These are phyloP conservation scores for Drosophila tsacasi DNA, from an alignment of 1,140 invertebrate species.

Conservation along the genomic window DNA sequence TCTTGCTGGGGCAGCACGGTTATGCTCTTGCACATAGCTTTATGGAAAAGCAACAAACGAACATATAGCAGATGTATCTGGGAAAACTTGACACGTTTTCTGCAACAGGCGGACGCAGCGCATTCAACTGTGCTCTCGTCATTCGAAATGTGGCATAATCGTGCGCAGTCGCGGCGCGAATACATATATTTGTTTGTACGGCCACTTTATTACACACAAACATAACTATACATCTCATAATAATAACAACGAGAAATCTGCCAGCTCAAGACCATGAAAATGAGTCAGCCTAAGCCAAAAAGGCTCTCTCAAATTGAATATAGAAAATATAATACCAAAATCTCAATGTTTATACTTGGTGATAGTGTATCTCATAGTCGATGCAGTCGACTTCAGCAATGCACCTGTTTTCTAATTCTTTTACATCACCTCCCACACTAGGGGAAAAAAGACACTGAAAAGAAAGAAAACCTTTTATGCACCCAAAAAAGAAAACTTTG, in stretches of 20 bases:
- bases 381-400: neutral
- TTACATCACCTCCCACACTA: neutral
- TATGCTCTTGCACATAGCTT: conserved; percentile 47
- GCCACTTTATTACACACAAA: neutral
- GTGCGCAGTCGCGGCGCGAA: conserved; percentile 78
- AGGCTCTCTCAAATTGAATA: neutral
- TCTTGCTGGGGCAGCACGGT: conserved; percentile 32
- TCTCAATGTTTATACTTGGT: neutral
- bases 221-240: conserved; percentile 23
- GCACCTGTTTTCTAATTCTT: conserved; percentile 3
- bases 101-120: conserved; percentile 57
- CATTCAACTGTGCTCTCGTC: conserved; percentile 61
- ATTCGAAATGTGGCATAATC: conserved; percentile 78
- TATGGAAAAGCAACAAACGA: conserved; percentile 7
- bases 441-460: neutral
- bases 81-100: conserved; percentile 80
- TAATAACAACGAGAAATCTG: conserved; percentile 71
- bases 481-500: too few relatives aligned
- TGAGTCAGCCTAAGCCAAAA: conserved; percentile 35
- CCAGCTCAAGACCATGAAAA: conserved; percentile 15
- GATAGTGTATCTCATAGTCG: neutral
- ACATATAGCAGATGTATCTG: conserved; percentile 60
- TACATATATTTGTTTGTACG: conserved; percentile 35
- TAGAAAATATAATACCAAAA: neutral
- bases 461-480: neutral